A percentile compares a stretch with the other conserved stretches of the same genome.
Evolutionary conservation across 2,888 invertebrate species (phyloP).

Genomic region (Pycnomerus fuliginosus): DNA sequence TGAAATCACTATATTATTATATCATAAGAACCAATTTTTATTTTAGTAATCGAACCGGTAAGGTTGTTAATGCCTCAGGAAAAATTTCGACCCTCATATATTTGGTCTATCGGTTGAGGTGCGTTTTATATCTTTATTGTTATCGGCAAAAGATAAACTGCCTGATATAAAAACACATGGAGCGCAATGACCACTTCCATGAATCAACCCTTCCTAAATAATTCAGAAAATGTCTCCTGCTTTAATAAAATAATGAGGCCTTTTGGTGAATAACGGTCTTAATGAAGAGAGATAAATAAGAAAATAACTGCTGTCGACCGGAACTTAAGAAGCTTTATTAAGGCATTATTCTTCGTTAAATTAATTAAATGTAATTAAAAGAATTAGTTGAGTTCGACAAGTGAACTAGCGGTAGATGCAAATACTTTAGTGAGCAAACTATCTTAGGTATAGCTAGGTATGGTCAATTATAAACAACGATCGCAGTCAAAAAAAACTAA

Average conservation of each 20-base stretch:
- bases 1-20: no score
- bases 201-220: conserved; percentile 5
- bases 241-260: conserved; percentile 18
- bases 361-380: conserved; percentile 23
- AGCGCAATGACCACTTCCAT: no score
- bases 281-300: conserved; percentile 16
- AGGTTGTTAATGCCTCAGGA: conserved; percentile 12
- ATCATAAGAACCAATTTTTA: conserved; percentile 14
- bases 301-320: conserved; percentile 16
- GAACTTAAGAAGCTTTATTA: conserved; percentile 21
- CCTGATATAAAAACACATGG: conserved; percentile 5
- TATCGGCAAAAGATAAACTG: conserved; percentile 16
- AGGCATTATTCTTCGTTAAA: conserved; percentile 24
- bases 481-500: no score
- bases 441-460: no score
- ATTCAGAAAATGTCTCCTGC: conserved; percentile 10
- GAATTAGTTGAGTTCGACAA: conserved; percentile 18
- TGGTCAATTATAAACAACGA: no score
- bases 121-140: conserved; percentile 17
- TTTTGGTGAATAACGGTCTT: conserved; percentile 11
- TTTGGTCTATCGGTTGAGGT: conserved; percentile 8
- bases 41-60: conserved; percentile 7
- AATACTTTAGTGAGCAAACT: no score
- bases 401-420: no score
- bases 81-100: conserved; percentile 13